Base-by-base conservation (phyloP, 2,113 vertebrate species). In the Muscicapa adusta region DNA sequence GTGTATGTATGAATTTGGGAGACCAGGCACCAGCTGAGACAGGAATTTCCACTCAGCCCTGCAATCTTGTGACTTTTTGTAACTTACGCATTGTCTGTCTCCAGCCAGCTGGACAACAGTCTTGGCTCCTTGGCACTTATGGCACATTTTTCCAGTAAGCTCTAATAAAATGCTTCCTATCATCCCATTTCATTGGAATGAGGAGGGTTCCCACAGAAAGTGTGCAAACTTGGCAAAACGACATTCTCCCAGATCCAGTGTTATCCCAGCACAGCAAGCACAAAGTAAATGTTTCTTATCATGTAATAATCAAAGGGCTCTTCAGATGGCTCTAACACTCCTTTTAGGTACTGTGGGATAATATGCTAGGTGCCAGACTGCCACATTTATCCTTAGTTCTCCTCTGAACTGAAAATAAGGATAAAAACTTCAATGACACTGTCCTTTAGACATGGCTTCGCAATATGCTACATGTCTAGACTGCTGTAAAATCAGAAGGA, bases 161-260 rank as follows among this genome's bases (percentile, higher is more conserved):
- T 78, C 94, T 98, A 98, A 97, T 97, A 98, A 98, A 98, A 98
- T 71, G 48, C 88, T 98, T 98, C 98, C 97, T 97, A 90, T 94
- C 94, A 94, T 97, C 80, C 79, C 78, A 67, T 61, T 97, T 94
- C 91, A 95, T 95, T 92, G 91, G 93, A 97, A 97, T 96, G 91
- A 96, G 61, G 38, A 97, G 71, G 70, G 79, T 97, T 97, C 96
- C 91, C 94, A 95, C 91, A 98, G 97, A 98, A 97, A 97, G 93
- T 92, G 93, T 93, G 63, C 94, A 97, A 96, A 92, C 96, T 97
- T 97, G 93, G 71, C 89, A 94, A 95, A 96, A 94, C 33, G 48
- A 60, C 40, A 63, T 94, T 45, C 43, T 45, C 43, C 43, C 18
- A 91, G 96, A 96, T 91, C 33, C 56, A 45, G 48, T 57, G n/a